These are phyloP conservation scores for Chaenodraco wilsoni DNA, from an alignment of 2,797 vertebrate species.

Conservation along the genomic window DNA sequence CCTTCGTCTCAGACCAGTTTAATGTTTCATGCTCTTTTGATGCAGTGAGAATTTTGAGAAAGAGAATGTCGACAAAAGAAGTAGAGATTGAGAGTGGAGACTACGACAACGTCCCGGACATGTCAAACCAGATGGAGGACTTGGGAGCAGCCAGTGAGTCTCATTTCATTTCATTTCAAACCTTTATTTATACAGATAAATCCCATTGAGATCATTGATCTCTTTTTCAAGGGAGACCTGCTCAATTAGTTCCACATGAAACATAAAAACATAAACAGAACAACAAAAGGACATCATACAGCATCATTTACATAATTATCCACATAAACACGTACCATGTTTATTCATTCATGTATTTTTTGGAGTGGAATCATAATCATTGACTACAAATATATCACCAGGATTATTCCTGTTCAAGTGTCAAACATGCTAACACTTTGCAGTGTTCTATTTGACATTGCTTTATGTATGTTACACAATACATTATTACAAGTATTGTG, in stretches of 20 bases:
- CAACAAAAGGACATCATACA: too few species aligned
- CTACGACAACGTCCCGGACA: conserved; percentile 52
- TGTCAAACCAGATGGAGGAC: conserved; percentile 36
- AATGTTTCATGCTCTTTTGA: background rate
- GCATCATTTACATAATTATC: too few species aligned
- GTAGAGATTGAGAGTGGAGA: conserved; percentile 55
- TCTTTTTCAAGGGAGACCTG: too few species aligned
- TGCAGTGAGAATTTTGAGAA: conserved; percentile 32
- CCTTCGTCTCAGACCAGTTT: background rate
- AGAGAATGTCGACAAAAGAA: background rate
- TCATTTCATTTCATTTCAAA: background rate
- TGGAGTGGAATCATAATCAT: background rate
- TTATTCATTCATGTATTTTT: background rate
- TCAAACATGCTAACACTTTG: too few species aligned
- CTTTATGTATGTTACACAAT: background rate
- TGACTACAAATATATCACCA: background rate
- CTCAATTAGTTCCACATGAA: too few species aligned
- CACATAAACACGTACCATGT: background rate
- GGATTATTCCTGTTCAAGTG: background rate
- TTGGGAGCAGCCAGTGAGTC: conserved; percentile 38
- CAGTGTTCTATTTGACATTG: background rate
- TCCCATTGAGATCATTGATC: too few species aligned
- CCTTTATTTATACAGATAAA: too few species aligned
- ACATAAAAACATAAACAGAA: too few species aligned
- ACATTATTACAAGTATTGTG: too few species aligned